Percentiles rank a stretch among this genome's conserved stretches.
These are phyloP conservation scores for zebrafish (Danio rerio) DNA, from an alignment of 2,113 vertebrate species.

Conservation along the genomic window GRCz12tu NC_133193.1:44121001-44121500, in stretches of 20 bases:
- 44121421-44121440: conserved; percentile 50
- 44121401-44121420: conserved; percentile 55
- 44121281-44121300: conserved; percentile 53
- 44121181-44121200: conserved; percentile 66
- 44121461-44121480: conserved; percentile 44
- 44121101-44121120: conserved; percentile 39
- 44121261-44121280: conserved; percentile 58
- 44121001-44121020: conserved; percentile 53
- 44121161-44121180: conserved; percentile 73
- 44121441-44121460: conserved; percentile 61
- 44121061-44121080: background rate
- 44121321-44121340: conserved; percentile 58
- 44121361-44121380: conserved; percentile 60
- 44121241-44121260: conserved; percentile 60
- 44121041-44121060: conserved; percentile 35
- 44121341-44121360: conserved; percentile 57
- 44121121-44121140: conserved; percentile 32
- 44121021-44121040: conserved; percentile 27
- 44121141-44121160: conserved; percentile 56
- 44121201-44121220: conserved; percentile 51
- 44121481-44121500: conserved; percentile 40
- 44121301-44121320: conserved; percentile 46
- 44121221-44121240: conserved; percentile 57
- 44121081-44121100: conserved; percentile 12
- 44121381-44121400: conserved; percentile 68